Evolutionary conservation across 2,888 invertebrate genomes (phyloP), one percentile per base, ranked within the genome.

Genomic region (Hydraecia micacea): DNA sequence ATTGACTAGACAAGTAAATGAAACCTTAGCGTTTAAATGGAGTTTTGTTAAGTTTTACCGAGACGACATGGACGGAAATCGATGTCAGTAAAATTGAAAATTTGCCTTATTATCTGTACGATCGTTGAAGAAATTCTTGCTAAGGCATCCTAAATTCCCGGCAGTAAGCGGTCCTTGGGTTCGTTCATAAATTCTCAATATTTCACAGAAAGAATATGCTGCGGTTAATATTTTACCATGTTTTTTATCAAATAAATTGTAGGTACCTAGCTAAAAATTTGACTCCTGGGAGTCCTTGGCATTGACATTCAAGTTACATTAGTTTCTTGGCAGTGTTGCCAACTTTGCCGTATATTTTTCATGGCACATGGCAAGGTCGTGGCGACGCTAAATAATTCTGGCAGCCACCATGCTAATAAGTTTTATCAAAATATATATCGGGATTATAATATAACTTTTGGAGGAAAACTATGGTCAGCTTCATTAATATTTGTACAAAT

Each of bases 261-360:
- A 32, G 52, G 3, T 55, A 32, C 32, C 1, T 32, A 69, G 66
- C 28, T 46, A 15, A 25, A 58, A 84, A 68, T 62, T 69, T 1
- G 32, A 63, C 67, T 80, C 58, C 46, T 70, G 49, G 8, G 11
- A 63, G 67, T 68, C 86, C 86, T 89, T 90, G 89, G 85, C 87
- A 88, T 79, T 88, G 88, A 88, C 86, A 87, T 87, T 88, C 67
- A 83, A 78, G 80, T 75, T 79, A 81, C 73, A 85, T 77, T 85
- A 42, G 67, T 82, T 89, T 84, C 75, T 90, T 90, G 87, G 87
- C 85, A 80, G 63, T 70, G 36, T 71, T 75, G 84, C 88, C 88
- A 88, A 86, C 73, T 70, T 76, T 80, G 69, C 77, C 73, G 84
- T 72, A 76, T 79, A 89, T 86, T 86, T 86, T 85, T 88, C 79